Evolutionary conservation across 2,113 vertebrate genomes (phyloP), one percentile per base, ranked within the genome.

Genomic region (Platichthys flesus): DNA sequence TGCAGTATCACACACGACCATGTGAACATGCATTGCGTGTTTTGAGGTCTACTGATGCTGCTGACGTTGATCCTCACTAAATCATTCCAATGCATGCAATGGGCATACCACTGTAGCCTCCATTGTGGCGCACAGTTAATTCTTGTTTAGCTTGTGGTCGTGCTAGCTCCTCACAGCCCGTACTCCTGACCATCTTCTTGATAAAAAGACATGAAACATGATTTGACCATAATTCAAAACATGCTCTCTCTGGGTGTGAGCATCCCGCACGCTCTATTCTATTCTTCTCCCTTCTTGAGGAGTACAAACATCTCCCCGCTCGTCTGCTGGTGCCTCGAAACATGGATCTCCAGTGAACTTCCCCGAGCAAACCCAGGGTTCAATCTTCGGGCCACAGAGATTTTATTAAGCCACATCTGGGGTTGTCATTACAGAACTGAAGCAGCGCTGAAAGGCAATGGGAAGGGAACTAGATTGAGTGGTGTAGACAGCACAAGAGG

Each of bases 171-270:
- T 68, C 23, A 14, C 62, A 81, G 68, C 76, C 77, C 1, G 4
- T 66, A 76, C 72, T 78, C 59, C 68, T 81, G 79, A 83, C 89
- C 84, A 87, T 93, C 86, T 81, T 91, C 83, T 74, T 90, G 90
- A 91, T 91, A 93, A 93, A 94, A 88, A 85, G 79, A 90, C 87
- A 90, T 88, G 87, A 92, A 90, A 91, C 87, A 89, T 88, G 78
- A 88, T 87, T 88, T 90, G 85, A 82, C 60, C 85, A 67, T 91
- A 92, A 94, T 90, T 71, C 15, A 45, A 92, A 90, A 81, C 90
- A 92, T 81, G 82, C 74, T 76, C 47, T 49, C 47, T 49, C 26
- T 4, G 40, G 65, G 65, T 37, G 1, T 74, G 0, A 68, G 60
- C 14, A 75, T 71, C 51, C 67, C 70, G 60, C 49, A 60, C 26